phyloP scores from a whole-genome alignment of 1,140 invertebrate species.

The Diploscapter pachys region DNA sequence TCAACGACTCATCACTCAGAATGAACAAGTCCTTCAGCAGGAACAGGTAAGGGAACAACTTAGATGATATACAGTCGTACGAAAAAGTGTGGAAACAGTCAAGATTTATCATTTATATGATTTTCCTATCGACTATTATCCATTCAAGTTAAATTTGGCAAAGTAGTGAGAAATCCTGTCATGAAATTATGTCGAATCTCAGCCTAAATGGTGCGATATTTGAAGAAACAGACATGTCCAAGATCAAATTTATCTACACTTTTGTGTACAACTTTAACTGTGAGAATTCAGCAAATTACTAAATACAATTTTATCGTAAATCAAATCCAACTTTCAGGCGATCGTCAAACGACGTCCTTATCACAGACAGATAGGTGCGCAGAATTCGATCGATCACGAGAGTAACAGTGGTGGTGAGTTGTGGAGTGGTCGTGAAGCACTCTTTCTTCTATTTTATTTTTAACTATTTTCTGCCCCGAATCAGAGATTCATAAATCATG shows the following conservation, averaged over 20 bases:
- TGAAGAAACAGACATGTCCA: not conserved
- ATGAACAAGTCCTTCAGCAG: constrained; percentile 9
- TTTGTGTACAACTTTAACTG: constrained; percentile 7
- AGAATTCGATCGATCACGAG: constrained; percentile 39
- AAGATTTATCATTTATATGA: not conserved
- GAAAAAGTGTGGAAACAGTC: not conserved
- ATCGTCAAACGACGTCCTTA: constrained; percentile 39
- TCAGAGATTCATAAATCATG: too few relatives aligned
- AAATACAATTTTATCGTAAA: constrained; percentile 5
- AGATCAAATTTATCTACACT: constrained; percentile 8
- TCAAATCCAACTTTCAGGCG: constrained; percentile 23
- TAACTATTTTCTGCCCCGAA: too few relatives aligned
- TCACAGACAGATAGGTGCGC: constrained; percentile 36
- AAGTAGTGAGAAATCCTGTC: not conserved
- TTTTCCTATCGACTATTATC: not conserved
- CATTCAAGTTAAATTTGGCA: not conserved
- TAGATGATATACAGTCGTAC: not conserved
- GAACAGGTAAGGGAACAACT: not conserved
- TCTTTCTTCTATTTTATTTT: constrained; percentile 6
- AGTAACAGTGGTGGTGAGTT: constrained; percentile 35
- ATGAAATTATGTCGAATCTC: constrained; percentile 6
- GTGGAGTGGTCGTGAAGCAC: constrained; percentile 22
- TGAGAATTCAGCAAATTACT: not conserved
- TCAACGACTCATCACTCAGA: constrained; percentile 17
- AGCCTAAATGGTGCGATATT: not conserved